A percentile compares a stretch with the other conserved stretches of the same genome.
Conservation (phyloP, 2,888 invertebrate species). For the Lepidochrysops patricia region DNA sequence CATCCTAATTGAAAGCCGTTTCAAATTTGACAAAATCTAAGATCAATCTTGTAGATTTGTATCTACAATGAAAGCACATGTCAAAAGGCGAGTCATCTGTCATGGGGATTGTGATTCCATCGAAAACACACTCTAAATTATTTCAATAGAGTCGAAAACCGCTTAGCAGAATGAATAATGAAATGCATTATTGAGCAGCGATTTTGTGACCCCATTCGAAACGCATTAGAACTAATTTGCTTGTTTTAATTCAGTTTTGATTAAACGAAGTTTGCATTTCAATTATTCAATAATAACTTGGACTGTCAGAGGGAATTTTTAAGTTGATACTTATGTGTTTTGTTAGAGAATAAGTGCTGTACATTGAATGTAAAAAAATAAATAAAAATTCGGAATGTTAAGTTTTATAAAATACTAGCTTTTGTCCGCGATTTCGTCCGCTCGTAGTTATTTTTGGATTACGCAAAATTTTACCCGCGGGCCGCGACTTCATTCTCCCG, state of each 20-base stretch:
- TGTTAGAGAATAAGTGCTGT: no score
- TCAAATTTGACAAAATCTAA: constrained; percentile 34
- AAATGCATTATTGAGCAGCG: constrained; percentile 63
- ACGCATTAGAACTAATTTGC: constrained; percentile 64
- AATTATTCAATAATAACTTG: constrained; percentile 51
- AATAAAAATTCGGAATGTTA: no score
- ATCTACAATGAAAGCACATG: constrained; percentile 48
- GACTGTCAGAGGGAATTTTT: constrained; percentile 20
- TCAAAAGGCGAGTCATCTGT: constrained; percentile 46
- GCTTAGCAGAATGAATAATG: constrained; percentile 29
- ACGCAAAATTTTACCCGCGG: no score
- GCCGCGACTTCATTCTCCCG: no score
- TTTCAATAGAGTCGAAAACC: constrained; percentile 23
- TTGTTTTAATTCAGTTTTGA: constrained; percentile 70
- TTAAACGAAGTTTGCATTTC: constrained; percentile 60
- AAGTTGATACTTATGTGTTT: not conserved
- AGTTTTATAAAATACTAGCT: no score
- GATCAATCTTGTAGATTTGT: constrained; percentile 48
- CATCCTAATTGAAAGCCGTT: constrained; percentile 16
- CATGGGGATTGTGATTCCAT: constrained; percentile 36
- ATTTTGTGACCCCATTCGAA: constrained; percentile 63
- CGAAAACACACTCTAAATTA: constrained; percentile 14
- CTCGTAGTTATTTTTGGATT: no score
- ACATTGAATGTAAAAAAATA: no score
- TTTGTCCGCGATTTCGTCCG: no score